phyloP scores from a whole-genome alignment of 2,113 vertebrate genomes.

The Oostethus manadensis region DNA sequence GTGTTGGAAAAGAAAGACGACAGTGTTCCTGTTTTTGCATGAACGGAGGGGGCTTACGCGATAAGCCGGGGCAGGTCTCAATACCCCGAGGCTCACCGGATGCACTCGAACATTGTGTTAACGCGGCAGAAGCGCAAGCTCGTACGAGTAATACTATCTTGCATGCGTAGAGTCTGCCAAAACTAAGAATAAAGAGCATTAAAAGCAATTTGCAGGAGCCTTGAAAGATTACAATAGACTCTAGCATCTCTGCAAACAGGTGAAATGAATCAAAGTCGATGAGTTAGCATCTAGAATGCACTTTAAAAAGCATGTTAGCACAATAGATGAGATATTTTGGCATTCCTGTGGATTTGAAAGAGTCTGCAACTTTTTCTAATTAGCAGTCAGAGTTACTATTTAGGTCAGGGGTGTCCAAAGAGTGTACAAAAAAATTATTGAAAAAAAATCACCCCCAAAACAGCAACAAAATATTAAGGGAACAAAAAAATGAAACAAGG shows the following conservation, averaged over 20 bases:
- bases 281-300: not conserved
- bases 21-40: constrained; percentile 55
- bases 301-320: too few species aligned
- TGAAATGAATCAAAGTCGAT: not conserved
- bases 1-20: constrained; percentile 10
- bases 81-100: constrained; percentile 40
- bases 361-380: too few species aligned
- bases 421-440: too few species aligned
- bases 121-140: constrained; percentile 25
- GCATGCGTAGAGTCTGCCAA: not conserved
- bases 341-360: too few species aligned
- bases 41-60: constrained; percentile 39
- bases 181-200: not conserved
- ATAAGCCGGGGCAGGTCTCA: constrained; percentile 47
- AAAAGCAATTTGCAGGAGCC: not conserved
- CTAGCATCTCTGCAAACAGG: not conserved
- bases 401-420: too few species aligned
- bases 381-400: too few species aligned
- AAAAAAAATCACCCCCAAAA: too few species aligned
- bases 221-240: not conserved
- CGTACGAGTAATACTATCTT: not conserved
- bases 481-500: too few species aligned
- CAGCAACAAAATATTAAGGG: too few species aligned
- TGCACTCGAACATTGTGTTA: constrained; percentile 16
- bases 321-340: too few species aligned